Conservation (phyloP, 2,797 vertebrate species). For the Acrocephalus scirpaceus region DNA sequence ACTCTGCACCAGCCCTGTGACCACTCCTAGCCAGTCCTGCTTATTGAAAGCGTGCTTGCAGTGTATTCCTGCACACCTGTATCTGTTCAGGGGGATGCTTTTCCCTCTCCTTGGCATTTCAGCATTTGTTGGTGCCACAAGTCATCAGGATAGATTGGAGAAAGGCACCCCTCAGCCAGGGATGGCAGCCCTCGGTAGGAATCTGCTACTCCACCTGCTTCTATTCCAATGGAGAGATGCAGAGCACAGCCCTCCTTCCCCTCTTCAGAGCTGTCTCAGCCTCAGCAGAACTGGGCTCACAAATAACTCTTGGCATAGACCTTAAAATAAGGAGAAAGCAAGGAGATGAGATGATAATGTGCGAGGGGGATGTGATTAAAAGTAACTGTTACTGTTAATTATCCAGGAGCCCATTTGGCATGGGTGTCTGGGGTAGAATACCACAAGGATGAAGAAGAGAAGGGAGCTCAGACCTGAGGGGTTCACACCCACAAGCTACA, state of each 20-base stretch:
- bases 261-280: not conserved
- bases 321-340: not conserved
- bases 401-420: not conserved
- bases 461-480: not conserved
- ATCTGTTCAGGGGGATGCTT: not conserved
- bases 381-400: not conserved
- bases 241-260: not conserved
- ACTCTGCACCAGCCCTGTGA: no score
- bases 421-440: no score
- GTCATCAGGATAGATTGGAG: no score
- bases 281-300: not conserved
- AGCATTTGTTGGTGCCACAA: not conserved
- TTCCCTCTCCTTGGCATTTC: not conserved
- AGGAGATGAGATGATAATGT: not conserved
- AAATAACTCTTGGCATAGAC: not conserved
- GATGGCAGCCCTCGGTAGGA: not conserved
- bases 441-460: rapidly evolving
- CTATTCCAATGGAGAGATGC: not conserved
- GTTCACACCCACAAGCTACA: not conserved
- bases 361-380: not conserved
- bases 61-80: not conserved
- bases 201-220: not conserved
- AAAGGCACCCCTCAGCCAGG: not conserved
- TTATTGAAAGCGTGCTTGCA: not conserved
- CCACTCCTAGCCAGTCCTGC: not conserved